phyloP scores from a whole-genome alignment of 2,797 vertebrate species.

The Paedocypris micromegethes region DNA sequence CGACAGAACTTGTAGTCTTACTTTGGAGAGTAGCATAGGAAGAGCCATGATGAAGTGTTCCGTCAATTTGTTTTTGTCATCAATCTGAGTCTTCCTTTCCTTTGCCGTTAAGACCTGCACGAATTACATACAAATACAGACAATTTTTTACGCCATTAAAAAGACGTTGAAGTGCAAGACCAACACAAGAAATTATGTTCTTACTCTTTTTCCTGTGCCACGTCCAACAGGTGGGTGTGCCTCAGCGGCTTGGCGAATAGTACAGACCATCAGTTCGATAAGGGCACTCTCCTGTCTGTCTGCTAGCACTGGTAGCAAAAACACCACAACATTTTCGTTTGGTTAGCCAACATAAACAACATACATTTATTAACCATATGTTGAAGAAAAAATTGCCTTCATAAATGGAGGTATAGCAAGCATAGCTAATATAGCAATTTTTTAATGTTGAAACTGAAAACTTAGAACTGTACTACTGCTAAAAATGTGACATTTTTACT shows the following conservation, averaged over 20 bases:
- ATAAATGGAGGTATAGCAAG: too few relatives aligned
- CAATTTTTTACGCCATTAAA: too few relatives aligned
- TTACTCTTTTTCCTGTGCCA: conserved; percentile 94
- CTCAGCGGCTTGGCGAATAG: conserved; percentile 94
- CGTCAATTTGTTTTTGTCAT: conserved; percentile 96
- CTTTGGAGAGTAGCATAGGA: conserved; percentile 97
- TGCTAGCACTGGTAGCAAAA: conserved; percentile 75
- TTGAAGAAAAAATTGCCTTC: too few relatives aligned
- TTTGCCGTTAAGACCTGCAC: conserved; percentile 92
- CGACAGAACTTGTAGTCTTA: conserved; percentile 48
- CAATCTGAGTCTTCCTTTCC: conserved; percentile 98
- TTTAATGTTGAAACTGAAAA: too few relatives aligned
- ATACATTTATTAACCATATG: too few relatives aligned
- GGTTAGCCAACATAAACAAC: too few relatives aligned
- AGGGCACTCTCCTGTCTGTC: conserved; percentile 95
- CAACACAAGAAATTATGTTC: conserved; percentile 25
- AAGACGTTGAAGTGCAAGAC: too few relatives aligned
- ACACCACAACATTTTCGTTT: neutral
- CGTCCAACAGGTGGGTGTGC: conserved; percentile 97
- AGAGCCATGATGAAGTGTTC: conserved; percentile 99
- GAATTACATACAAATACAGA: neutral
- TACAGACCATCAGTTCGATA: conserved; percentile 94
- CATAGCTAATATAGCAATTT: too few relatives aligned
- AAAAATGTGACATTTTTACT: too few relatives aligned
- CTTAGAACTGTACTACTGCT: too few relatives aligned